These are phyloP conservation scores for Alces alces DNA, from an alignment of 2,113 vertebrate species.

Conservation along the genomic window DNA sequence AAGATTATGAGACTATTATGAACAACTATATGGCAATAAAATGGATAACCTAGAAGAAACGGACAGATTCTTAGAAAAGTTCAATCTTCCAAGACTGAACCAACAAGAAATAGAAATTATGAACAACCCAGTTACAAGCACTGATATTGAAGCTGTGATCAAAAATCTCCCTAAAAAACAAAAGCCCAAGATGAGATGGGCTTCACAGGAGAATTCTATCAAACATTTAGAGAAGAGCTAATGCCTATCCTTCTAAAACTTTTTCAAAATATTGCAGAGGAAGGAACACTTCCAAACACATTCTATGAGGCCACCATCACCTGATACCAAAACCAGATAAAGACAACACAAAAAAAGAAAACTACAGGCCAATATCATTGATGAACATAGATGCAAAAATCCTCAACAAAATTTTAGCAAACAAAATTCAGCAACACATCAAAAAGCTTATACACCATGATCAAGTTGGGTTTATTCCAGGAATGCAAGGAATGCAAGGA, in stretches of 20 bases:
- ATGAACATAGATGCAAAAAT: neutral
- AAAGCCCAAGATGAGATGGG: neutral
- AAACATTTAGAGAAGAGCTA: neutral
- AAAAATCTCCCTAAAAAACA: neutral
- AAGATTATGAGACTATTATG: neutral
- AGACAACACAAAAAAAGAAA: neutral
- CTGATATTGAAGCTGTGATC: neutral
- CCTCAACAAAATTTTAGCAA: neutral
- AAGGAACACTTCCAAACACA: neutral
- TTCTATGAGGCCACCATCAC: neutral
- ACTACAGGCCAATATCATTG: neutral
- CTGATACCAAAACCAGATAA: neutral
- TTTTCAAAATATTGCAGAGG: neutral
- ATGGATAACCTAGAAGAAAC: neutral
- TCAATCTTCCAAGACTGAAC: neutral
- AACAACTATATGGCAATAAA: neutral
- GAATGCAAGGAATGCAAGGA: neutral
- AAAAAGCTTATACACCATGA: neutral
- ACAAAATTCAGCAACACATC: neutral
- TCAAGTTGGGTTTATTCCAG: neutral
- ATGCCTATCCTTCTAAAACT: neutral
- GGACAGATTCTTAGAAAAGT: neutral
- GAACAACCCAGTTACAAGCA: neutral
- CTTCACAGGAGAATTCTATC: neutral
- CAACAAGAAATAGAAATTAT: neutral